phyloP scores from a whole-genome alignment of 1,140 invertebrate genomes.

The Nephila pilipes region DNA sequence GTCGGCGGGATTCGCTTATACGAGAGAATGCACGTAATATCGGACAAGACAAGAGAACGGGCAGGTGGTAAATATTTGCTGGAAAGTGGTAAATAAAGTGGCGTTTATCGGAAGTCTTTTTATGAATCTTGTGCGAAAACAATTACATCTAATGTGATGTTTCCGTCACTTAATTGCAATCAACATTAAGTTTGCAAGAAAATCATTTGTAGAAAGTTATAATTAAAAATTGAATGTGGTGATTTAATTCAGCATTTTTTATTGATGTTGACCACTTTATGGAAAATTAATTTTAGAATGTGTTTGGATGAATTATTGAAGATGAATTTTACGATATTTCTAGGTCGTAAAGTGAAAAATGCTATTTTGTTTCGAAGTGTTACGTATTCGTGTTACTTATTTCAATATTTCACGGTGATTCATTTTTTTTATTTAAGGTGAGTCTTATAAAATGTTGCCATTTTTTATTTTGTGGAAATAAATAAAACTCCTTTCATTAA shows the following conservation, averaged over 20 bases:
- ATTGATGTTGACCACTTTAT: background rate
- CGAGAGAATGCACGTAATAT: constrained; percentile 19
- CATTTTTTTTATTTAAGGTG: too few relatives aligned
- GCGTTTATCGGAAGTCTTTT: constrained; percentile 51
- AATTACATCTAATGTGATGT: constrained; percentile 13
- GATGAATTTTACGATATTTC: too few relatives aligned
- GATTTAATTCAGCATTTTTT: background rate
- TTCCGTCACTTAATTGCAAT: constrained; percentile 2
- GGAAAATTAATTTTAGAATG: background rate
- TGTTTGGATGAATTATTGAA: too few relatives aligned
- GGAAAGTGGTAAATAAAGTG: constrained; percentile 31
- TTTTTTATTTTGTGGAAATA: too few relatives aligned
- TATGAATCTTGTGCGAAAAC: constrained; percentile 45
- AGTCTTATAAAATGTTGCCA: too few relatives aligned
- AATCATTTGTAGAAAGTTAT: background rate
- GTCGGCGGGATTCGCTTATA: background rate
- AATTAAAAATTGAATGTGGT: background rate
- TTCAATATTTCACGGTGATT: too few relatives aligned
- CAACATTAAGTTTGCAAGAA: background rate
- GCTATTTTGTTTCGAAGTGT: too few relatives aligned
- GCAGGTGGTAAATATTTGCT: constrained; percentile 35
- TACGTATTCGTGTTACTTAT: too few relatives aligned
- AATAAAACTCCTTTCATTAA: too few relatives aligned
- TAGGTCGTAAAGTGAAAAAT: too few relatives aligned
- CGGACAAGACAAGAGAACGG: constrained; percentile 40